Evolutionary conservation across 2,888 invertebrate genomes (phyloP).

Genomic region (Limulus polyphemus): DNA sequence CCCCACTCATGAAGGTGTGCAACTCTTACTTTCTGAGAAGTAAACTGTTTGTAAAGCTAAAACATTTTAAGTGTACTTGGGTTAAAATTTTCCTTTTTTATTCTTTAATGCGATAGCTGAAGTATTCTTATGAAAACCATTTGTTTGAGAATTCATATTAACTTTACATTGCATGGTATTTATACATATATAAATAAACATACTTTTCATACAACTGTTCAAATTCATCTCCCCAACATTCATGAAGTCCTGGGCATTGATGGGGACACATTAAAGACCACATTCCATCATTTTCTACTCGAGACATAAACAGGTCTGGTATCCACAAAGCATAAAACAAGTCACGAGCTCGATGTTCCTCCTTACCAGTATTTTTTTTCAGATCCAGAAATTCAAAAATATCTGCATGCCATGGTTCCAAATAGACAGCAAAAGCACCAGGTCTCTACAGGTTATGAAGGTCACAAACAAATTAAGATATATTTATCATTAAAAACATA

Average conservation of each 20-base stretch:
- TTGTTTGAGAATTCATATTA: no score
- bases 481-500: not conserved
- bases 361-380: constrained; percentile 88
- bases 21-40: no score
- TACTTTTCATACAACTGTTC: constrained; percentile 66
- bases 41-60: no score
- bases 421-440: constrained; percentile 92
- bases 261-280: constrained; percentile 98
- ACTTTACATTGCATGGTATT: no score
- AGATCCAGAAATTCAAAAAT: constrained; percentile 88
- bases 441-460: no score
- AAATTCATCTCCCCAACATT: constrained; percentile 92
- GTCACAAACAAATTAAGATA: no score
- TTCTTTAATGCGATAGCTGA: no score
- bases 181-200: no score
- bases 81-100: no score
- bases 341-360: constrained; percentile 85
- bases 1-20: no score
- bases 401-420: constrained; percentile 99
- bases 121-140: no score
- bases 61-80: no score
- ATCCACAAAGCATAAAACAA: constrained; percentile 96
- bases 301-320: constrained; percentile 93
- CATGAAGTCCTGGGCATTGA: constrained; percentile 74
- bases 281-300: constrained; percentile 64